phyloP scores from a whole-genome alignment of 2,113 vertebrate genomes.

The Xyliphius kryptos region DNA sequence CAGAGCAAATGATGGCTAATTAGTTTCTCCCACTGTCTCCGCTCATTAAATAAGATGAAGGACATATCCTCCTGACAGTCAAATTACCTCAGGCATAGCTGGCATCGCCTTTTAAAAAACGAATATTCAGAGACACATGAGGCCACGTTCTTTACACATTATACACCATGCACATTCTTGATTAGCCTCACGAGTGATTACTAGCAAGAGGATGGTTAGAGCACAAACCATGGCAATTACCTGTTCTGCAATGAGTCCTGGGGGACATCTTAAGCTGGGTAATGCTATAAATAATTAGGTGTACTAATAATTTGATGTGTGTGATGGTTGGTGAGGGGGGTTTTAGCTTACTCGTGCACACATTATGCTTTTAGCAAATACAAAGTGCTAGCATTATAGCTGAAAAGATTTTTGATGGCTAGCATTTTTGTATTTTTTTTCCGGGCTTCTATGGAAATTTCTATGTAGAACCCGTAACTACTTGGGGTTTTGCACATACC shows the following conservation, averaged over 20 bases:
- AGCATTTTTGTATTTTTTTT: no score
- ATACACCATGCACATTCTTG: conserved; percentile 1
- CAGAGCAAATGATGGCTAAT: conserved; percentile 59
- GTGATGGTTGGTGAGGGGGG: no score
- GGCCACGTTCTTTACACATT: background rate
- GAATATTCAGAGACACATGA: background rate
- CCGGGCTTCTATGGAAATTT: no score
- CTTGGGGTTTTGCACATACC: no score
- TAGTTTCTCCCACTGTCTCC: conserved; percentile 54
- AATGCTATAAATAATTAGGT: conserved; percentile 24
- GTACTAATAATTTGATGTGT: background rate
- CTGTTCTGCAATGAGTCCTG: conserved; percentile 14
- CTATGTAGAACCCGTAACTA: no score
- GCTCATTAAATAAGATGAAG: conserved; percentile 58
- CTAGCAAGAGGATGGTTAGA: conserved; percentile 7
- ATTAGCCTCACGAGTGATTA: conserved; percentile 29
- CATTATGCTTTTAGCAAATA: no score
- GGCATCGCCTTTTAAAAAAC: conserved; percentile 26
- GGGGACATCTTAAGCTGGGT: conserved; percentile 12
- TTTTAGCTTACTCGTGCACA: no score
- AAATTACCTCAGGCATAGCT: conserved; percentile 22
- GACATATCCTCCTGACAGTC: conserved; percentile 50
- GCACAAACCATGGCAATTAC: conserved; percentile 18
- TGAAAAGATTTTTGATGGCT: no score
- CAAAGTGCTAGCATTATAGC: no score